phyloP scores from a whole-genome alignment of 2,888 invertebrate genomes.

The Cryptophagus acutangulus region DNA sequence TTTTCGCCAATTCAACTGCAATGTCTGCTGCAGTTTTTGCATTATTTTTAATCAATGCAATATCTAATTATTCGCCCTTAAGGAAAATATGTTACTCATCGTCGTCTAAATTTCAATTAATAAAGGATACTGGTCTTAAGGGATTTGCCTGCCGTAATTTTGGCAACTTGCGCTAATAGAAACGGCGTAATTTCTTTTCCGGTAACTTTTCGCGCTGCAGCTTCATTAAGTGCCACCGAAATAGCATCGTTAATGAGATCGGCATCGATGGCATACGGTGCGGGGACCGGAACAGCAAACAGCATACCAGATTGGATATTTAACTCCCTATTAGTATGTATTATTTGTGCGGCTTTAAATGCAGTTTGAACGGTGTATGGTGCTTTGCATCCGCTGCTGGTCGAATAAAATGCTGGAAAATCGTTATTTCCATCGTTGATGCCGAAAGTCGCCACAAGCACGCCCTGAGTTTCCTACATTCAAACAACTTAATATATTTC shows the following conservation, averaged over 20 bases:
- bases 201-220: conserved; percentile 53
- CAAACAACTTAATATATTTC: not conserved
- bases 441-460: conserved; percentile 78
- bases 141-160: conserved; percentile 77
- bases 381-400: conserved; percentile 65
- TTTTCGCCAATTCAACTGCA: conserved; percentile 60
- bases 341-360: conserved; percentile 67
- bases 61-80: conserved; percentile 57
- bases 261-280: conserved; percentile 59
- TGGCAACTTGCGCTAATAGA: conserved; percentile 70
- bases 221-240: conserved; percentile 60
- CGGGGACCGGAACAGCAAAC: conserved; percentile 87
- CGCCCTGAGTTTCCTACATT: conserved; percentile 86
- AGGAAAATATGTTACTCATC: conserved; percentile 9
- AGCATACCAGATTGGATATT: conserved; percentile 68
- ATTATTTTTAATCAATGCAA: conserved; percentile 90
- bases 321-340: conserved; percentile 53
- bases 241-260: conserved; percentile 65
- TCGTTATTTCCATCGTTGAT: conserved; percentile 51
- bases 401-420: conserved; percentile 94
- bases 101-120: not conserved
- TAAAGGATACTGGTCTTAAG: conserved; percentile 78
- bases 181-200: conserved; percentile 94
- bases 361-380: conserved; percentile 65
- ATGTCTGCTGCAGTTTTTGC: conserved; percentile 78